Evolutionary conservation across 2,113 vertebrate genomes (phyloP), one percentile per base, ranked within the genome.

Genomic region (Sebastes schlegelii): DNA sequence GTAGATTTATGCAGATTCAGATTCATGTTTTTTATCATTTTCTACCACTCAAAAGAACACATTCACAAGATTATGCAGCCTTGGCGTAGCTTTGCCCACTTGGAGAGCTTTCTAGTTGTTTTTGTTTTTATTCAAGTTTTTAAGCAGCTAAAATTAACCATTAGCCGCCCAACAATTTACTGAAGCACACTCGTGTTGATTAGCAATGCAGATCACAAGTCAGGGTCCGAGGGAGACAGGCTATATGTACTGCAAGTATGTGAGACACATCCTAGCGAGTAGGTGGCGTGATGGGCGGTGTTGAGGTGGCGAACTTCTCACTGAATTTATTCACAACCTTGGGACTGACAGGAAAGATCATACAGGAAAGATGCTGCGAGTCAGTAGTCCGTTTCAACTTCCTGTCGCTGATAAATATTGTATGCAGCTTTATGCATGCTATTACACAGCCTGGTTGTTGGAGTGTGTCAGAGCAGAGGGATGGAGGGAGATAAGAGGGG

Each of bases 331-430:
- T 68, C 58, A 14, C 49, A 49, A 58, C 54, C 63, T 77, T 65
- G 65, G 16, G 40, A 46, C 19, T 26, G 69, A 80, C 60, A 40
- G 51, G 26, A 51, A 60, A 77, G 54, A 72, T 69, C 26, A 65
- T 17, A 19, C 17, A 40, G 19, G 43, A 60, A 45, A 48, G 65
- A 76, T 61, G 13, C 4, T 66, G 40, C 34, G 4, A 45, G 42
- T 66, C 34, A 21, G 26, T 26, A 1, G 40, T 63, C 9, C 1
- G 0, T 63, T 70, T 83, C 42, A 72, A 65, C 78, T 71, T 77
- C 70, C 74, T 77, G 17, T 69, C 2, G 1, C 26, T 42, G 16
- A 77, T 86, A 4, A 81, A 88, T 86, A 85, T 79, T 81, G 67
- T 0, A 68, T 80, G 14, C 51, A n/a, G 58, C 12, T n/a, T 62